Base-by-base conservation (phyloP, 2,888 invertebrate species). In the Bellardia bayeri region DNA sequence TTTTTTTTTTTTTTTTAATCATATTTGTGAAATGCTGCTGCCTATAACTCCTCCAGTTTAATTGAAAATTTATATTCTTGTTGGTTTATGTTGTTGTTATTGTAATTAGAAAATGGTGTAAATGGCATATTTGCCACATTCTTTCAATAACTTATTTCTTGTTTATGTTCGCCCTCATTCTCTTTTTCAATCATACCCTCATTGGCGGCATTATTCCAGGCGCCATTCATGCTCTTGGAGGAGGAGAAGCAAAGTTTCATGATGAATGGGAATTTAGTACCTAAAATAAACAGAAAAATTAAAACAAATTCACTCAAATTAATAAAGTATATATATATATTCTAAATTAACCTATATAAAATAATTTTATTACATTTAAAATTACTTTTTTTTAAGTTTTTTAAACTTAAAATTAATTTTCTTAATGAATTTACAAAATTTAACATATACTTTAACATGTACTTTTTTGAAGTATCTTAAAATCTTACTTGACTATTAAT, bases 231-330 rank as follows among this genome's bases (percentile, higher is more conserved):
- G 92, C 93, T 94, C 91, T 94, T 94, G 88, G 96, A 96, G 86
- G 98, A 98, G 30, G 99, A 99, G 95, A 99, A 99, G 94, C 99
- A 99, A 91, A 99, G 95, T 95, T 99, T 99, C 97, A 99, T 97
- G 92, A 99, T 98, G 95, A 98, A 99, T 90, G 99, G 99, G 94
- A 98, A 98, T 95, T 99, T 99, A 90, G 98, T 98, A 94, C 97
- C 98, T 98, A 95, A 11, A 69, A 9, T 23, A 42, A 7, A 6
- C 1, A 6, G 42, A 7, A 7, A 42, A 2, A 40, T 5, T 7
- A 8, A 40, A 40, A 42, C 4, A 42, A 42, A 42, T 42, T 42
- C 23, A 23, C 23, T 23, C 23, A 23, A 23, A 23, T 23, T 23
- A 23, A 23, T 23, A 23, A 23, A 23, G 1, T 23, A 23, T 23